phyloP scores from a whole-genome alignment of 1,140 invertebrate genomes.

The Drosophila paulistorum region DNA sequence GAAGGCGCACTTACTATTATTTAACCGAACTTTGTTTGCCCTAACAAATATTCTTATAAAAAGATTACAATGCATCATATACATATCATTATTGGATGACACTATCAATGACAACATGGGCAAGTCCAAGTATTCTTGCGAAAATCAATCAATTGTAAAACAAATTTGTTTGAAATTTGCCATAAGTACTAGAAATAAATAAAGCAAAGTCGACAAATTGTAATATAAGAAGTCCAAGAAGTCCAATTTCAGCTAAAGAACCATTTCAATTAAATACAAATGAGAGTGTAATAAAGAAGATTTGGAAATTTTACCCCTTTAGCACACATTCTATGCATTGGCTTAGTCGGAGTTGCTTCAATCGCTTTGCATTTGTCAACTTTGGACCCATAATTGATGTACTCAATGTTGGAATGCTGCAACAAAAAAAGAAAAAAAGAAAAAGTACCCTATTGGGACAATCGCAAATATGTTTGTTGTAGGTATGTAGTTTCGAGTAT shows the following conservation, averaged over 20 bases:
- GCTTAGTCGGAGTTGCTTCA: neutral
- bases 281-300: too few species aligned
- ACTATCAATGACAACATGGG: too few species aligned
- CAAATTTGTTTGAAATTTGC: too few species aligned
- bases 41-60: neutral
- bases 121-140: too few species aligned
- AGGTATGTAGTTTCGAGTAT: conserved; percentile 10
- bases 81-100: too few species aligned
- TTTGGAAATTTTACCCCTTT: too few species aligned
- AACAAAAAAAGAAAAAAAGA: neutral
- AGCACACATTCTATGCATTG: neutral
- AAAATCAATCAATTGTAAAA: too few species aligned
- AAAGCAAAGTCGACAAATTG: too few species aligned
- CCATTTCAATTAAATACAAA: too few species aligned
- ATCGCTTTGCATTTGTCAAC: neutral
- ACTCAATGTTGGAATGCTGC: neutral
- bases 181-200: too few species aligned
- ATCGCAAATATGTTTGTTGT: conserved; percentile 9
- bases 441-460: neutral
- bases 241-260: too few species aligned
- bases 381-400: neutral
- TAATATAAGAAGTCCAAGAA: too few species aligned
- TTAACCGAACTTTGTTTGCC: neutral
- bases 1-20: conserved; percentile 3
- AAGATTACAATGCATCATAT: neutral